These are phyloP conservation scores for Piaya cayana DNA, from an alignment of 2,113 vertebrate genomes.

Conservation along the genomic window DNA sequence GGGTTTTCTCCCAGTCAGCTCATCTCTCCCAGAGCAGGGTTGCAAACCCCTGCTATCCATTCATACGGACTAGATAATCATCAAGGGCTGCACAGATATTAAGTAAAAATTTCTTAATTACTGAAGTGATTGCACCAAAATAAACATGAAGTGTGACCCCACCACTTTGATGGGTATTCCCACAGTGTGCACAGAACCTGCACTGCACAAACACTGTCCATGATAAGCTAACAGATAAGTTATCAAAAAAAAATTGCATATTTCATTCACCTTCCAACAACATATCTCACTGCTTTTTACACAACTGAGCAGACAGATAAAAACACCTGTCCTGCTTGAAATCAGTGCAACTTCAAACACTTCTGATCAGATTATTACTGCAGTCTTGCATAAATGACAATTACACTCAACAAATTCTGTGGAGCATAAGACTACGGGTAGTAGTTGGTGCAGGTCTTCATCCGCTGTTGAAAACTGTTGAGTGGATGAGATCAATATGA, in stretches of 20 bases:
- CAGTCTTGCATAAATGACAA: background rate
- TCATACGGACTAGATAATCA: background rate
- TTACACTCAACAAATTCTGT: background rate
- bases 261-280: background rate
- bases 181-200: background rate
- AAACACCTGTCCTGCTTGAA: background rate
- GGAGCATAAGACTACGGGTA: background rate
- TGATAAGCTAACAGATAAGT: background rate
- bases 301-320: background rate
- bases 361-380: background rate
- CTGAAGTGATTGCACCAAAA: background rate
- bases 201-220: background rate
- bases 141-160: rapidly evolving
- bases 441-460: background rate
- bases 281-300: background rate
- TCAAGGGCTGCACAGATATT: background rate
- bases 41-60: background rate
- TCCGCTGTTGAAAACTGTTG: no score
- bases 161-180: background rate
- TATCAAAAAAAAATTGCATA: background rate
- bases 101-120: background rate
- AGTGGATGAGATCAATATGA: no score
- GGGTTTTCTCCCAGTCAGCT: background rate
- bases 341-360: background rate
- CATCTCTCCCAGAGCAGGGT: background rate